Evolutionary conservation across 2,888 invertebrate genomes (phyloP).

Genomic region (Cataglyphis rosenhaueri): DNA sequence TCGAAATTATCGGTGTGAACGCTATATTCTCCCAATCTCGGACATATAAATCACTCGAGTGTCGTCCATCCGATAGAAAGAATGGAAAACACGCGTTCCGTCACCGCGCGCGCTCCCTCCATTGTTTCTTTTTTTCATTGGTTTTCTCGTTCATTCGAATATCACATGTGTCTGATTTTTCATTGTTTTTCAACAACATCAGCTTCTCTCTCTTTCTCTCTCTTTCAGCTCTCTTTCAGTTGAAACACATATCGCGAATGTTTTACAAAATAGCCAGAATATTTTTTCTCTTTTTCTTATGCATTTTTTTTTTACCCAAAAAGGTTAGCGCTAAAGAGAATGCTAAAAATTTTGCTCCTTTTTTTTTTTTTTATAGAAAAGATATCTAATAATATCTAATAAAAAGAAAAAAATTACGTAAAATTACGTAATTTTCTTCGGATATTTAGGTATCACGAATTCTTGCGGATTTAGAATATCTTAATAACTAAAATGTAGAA

Average conservation of each 20-base stretch:
- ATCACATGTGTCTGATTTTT: constrained; percentile 36
- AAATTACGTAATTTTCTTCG: neutral
- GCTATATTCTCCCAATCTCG: constrained; percentile 43
- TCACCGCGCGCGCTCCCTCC: neutral
- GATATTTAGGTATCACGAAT: neutral
- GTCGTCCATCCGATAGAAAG: constrained; percentile 26
- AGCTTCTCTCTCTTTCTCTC: neutral
- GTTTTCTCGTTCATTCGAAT: constrained; percentile 30
- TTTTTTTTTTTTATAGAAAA: constrained; percentile 15
- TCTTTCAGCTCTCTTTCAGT: too few species aligned
- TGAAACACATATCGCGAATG: constrained; percentile 36
- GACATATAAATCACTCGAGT: constrained; percentile 39
- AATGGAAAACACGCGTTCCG: constrained; percentile 28
- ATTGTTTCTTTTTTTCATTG: neutral
- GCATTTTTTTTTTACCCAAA: neutral
- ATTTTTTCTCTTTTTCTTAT: constrained; percentile 42
- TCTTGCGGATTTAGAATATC: neutral
- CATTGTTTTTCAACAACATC: constrained; percentile 45
- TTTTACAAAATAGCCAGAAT: constrained; percentile 33
- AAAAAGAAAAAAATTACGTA: neutral
- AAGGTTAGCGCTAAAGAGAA: neutral
- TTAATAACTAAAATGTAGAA: neutral
- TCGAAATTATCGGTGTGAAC: constrained; percentile 44
- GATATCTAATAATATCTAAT: constrained; percentile 11
- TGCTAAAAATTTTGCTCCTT: neutral